A percentile compares a stretch with the other conserved stretches of the same genome.
These are phyloP conservation scores for Hyaena hyaena DNA, from an alignment of 2,113 vertebrate species.

Conservation along the genomic window DNA sequence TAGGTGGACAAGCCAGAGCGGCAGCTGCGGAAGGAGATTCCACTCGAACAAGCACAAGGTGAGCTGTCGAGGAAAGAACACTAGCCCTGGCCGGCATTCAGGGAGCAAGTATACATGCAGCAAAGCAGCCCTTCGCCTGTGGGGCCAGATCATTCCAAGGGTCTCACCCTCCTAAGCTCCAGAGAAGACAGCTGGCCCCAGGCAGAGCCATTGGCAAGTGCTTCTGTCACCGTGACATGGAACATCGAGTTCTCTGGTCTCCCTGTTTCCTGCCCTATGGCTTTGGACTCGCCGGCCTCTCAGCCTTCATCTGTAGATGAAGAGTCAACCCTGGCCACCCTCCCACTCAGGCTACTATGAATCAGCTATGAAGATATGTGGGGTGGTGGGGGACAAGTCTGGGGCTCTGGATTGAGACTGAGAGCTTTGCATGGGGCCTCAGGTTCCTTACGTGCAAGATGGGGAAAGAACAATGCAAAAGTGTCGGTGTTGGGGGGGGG, in stretches of 20 bases:
- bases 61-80: background rate
- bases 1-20: background rate
- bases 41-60: background rate
- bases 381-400: fast-evolving
- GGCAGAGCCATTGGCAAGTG: background rate
- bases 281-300: background rate
- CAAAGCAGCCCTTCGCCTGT: background rate
- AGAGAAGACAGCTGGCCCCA: background rate
- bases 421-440: background rate
- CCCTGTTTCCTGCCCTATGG: background rate
- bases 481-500: background rate
- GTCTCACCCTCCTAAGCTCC: background rate
- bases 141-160: fast-evolving
- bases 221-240: fast-evolving
- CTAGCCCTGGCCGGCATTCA: background rate
- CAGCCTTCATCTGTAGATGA: background rate
- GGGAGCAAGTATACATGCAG: background rate
- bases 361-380: background rate
- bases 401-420: background rate
- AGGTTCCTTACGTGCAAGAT: background rate
- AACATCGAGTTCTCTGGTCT: background rate
- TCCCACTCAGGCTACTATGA: background rate
- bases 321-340: too few species aligned
- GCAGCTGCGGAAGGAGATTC: background rate
- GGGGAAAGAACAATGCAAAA: background rate